phyloP scores from a whole-genome alignment of 2,888 invertebrate species.

The Sinotaia quadrata region DNA sequence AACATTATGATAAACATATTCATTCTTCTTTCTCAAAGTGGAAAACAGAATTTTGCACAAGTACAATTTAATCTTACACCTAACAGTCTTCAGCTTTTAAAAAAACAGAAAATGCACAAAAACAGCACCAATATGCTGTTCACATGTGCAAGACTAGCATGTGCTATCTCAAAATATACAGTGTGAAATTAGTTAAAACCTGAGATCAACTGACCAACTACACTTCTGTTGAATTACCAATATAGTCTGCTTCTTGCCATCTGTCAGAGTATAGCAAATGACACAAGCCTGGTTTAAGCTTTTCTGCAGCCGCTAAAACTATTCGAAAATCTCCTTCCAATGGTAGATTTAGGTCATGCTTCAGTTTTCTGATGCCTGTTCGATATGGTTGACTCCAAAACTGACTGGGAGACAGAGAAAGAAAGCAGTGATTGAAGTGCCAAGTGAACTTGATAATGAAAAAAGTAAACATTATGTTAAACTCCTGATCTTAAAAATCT shows the following conservation, averaged over 20 bases:
- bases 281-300: constrained; percentile 64
- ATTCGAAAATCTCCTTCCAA: constrained; percentile 64
- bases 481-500: too few species aligned
- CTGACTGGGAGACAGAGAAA: constrained; percentile 31
- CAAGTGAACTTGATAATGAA: not conserved
- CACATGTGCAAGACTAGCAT: too few species aligned
- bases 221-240: constrained; percentile 35
- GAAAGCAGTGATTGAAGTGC: not conserved
- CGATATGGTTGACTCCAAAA: constrained; percentile 29
- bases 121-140: too few species aligned
- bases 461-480: not conserved
- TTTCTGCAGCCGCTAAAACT: constrained; percentile 64
- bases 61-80: too few species aligned
- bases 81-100: too few species aligned
- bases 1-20: too few species aligned
- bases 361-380: constrained; percentile 47
- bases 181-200: too few species aligned
- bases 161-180: too few species aligned
- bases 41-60: too few species aligned
- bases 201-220: too few species aligned
- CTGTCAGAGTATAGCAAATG: constrained; percentile 51
- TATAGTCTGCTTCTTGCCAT: constrained; percentile 41
- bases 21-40: too few species aligned
- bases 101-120: too few species aligned
- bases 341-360: constrained; percentile 56